Conservation (phyloP, 2,888 invertebrate genomes). For the Ecliptopera silaceata region DNA sequence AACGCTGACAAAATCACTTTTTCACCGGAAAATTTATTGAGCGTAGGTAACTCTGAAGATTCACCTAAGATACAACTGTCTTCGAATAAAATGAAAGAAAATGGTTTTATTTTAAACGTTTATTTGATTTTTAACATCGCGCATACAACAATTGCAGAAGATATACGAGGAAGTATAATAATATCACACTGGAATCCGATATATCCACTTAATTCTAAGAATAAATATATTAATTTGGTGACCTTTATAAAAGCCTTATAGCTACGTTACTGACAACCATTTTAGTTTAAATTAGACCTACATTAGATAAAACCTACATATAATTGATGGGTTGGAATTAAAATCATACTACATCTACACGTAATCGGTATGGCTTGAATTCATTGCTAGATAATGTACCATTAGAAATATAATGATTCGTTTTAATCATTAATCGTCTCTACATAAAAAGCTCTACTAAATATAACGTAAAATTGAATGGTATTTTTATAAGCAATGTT, state of each 20-base stretch:
- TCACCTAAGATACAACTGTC: constrained; percentile 11
- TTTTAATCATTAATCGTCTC: neutral
- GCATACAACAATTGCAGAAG: constrained; percentile 48
- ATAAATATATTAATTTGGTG: constrained; percentile 30
- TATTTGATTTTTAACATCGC: constrained; percentile 63
- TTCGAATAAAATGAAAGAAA: constrained; percentile 22
- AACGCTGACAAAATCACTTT: constrained; percentile 44
- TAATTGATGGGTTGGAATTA: neutral
- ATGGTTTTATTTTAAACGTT: constrained; percentile 43
- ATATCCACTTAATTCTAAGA: constrained; percentile 44
- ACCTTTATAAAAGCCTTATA: constrained; percentile 8
- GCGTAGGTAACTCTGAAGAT: constrained; percentile 9
- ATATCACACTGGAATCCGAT: constrained; percentile 77
- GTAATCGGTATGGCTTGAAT: neutral
- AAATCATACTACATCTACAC: neutral
- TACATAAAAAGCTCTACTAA: neutral
- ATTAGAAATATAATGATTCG: no score
- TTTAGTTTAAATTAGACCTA: neutral
- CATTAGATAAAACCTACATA: neutral
- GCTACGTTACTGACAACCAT: neutral
- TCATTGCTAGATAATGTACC: neutral
- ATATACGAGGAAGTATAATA: constrained; percentile 57
- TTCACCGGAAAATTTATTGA: constrained; percentile 12
- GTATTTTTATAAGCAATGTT: no score
- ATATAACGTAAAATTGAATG: no score